Conservation (phyloP, 2,888 invertebrate genomes). For the Lasioglossum marginatum region DNA sequence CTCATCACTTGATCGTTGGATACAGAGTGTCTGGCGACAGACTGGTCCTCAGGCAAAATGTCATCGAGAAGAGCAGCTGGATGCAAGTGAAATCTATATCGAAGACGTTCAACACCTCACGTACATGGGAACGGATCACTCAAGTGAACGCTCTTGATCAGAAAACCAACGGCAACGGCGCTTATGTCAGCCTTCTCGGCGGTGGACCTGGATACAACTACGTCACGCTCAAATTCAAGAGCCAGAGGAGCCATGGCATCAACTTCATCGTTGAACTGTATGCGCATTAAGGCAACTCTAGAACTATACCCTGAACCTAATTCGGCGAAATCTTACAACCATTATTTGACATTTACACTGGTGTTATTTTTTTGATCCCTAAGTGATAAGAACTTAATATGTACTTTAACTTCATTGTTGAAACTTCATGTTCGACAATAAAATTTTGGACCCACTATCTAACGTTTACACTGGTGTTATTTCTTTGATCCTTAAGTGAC, state of each 20-base stretch:
- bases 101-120: constrained; percentile 66
- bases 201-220: constrained; percentile 83
- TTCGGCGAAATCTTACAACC: neutral
- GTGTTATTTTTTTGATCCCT: neutral
- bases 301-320: no score
- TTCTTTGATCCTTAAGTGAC: neutral
- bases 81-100: constrained; percentile 74
- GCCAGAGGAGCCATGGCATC: constrained; percentile 83
- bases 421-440: no score
- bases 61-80: constrained; percentile 74
- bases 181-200: constrained; percentile 78
- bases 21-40: constrained; percentile 69
- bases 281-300: constrained; percentile 60
- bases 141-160: constrained; percentile 83
- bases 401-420: no score
- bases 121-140: constrained; percentile 76
- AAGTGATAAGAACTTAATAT: no score
- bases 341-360: neutral
- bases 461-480: neutral
- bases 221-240: constrained; percentile 84
- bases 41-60: constrained; percentile 58
- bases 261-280: constrained; percentile 84
- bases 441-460: neutral
- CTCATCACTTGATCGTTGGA: constrained; percentile 75
- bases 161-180: constrained; percentile 84